Evolutionary conservation across 2,113 vertebrate genomes (phyloP).

Genomic region (Tragelaphus strepsiceros): DNA sequence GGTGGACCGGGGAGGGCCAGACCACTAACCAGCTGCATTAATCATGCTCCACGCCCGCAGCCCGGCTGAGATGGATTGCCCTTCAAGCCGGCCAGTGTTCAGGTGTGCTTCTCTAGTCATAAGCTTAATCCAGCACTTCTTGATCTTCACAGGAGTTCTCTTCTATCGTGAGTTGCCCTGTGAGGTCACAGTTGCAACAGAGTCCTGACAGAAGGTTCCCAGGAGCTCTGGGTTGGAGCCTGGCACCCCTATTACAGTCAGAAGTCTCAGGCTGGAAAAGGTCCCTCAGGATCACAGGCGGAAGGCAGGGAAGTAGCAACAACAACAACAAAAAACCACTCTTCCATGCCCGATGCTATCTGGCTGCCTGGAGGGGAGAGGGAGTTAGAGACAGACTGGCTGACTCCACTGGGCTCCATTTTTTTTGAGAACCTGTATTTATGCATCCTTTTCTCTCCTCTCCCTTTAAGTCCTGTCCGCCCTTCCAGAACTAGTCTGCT

Average conservation of each 20-base stretch:
- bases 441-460: neutral
- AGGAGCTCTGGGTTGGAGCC: neutral
- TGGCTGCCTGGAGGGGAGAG: neutral
- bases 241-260: neutral
- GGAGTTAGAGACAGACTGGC: slow-evolving; percentile 37
- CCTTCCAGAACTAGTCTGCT: neutral
- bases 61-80: neutral
- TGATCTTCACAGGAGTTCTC: neutral
- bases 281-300: neutral
- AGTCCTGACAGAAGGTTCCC: neutral
- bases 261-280: neutral
- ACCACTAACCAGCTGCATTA: neutral
- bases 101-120: neutral
- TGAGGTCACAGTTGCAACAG: neutral
- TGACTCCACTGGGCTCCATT: neutral
- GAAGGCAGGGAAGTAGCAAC: neutral
- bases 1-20: neutral
- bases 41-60: neutral
- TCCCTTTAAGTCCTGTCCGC: neutral
- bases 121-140: slow-evolving; percentile 8
- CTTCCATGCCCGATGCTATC: slow-evolving; percentile 1
- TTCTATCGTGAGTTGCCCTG: neutral
- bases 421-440: neutral
- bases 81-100: neutral
- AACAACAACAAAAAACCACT: neutral